These are phyloP conservation scores for Pipa parva DNA, from an alignment of 2,113 vertebrate species.

Conservation along the genomic window DNA sequence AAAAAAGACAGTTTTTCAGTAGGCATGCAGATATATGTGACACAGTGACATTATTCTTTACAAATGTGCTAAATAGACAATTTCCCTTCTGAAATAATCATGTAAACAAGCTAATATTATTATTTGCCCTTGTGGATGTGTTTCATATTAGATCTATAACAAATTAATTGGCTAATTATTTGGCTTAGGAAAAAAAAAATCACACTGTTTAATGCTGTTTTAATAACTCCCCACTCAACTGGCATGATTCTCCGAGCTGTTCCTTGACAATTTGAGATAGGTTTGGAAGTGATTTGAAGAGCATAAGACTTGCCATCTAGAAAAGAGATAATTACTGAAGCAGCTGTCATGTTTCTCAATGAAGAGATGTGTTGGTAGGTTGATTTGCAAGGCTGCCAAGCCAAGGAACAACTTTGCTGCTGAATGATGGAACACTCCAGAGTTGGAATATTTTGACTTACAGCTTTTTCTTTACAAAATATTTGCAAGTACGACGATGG, in stretches of 20 bases:
- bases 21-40: no score
- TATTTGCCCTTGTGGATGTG: neutral
- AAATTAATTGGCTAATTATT: slow-evolving; percentile 29
- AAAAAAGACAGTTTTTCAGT: no score
- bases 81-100: no score
- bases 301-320: slow-evolving; percentile 41
- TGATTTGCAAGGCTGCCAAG: slow-evolving; percentile 39
- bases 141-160: slow-evolving; percentile 16
- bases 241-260: slow-evolving; percentile 22
- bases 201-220: slow-evolving; percentile 32
- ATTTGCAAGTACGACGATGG: slow-evolving; percentile 22
- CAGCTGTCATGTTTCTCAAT: slow-evolving; percentile 42
- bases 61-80: no score
- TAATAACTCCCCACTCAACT: slow-evolving; percentile 26
- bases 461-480: slow-evolving; percentile 39
- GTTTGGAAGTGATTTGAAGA: slow-evolving; percentile 36
- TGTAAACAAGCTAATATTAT: neutral
- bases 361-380: slow-evolving; percentile 41
- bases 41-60: no score
- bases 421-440: slow-evolving; percentile 32
- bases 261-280: slow-evolving; percentile 41
- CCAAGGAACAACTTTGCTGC: slow-evolving; percentile 36
- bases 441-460: slow-evolving; percentile 39
- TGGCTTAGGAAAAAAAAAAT: slow-evolving; percentile 9
- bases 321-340: slow-evolving; percentile 42